These are phyloP conservation scores for Craterocephalus amniculus DNA, from an alignment of 2,797 vertebrate genomes.

Conservation along the genomic window DNA sequence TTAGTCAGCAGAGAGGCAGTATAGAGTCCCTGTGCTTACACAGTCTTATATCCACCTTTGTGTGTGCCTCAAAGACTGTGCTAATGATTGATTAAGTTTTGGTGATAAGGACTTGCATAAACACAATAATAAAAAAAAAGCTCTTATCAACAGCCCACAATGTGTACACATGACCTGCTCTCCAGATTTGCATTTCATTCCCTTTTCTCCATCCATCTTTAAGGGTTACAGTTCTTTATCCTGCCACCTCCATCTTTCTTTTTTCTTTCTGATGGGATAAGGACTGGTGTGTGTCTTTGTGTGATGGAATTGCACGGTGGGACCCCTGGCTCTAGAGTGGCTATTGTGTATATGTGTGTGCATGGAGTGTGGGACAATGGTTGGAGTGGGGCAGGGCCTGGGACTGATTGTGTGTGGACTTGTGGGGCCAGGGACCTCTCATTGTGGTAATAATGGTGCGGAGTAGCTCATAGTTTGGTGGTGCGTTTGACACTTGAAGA, in stretches of 20 bases:
- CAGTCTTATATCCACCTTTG: conserved; percentile 35
- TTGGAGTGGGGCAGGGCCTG: conserved; percentile 75
- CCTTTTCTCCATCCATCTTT: conserved; percentile 40
- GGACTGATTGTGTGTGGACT: conserved; percentile 75
- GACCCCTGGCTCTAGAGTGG: conserved; percentile 77
- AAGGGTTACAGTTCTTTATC: conserved; percentile 59
- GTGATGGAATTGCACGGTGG: conserved; percentile 70
- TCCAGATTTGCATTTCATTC: conserved; percentile 37
- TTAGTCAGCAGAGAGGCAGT: conserved; percentile 35
- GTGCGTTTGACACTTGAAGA: conserved; percentile 75
- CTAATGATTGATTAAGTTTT: conserved; percentile 62
- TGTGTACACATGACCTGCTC: conserved; percentile 22
- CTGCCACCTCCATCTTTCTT: conserved; percentile 50
- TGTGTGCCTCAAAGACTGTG: conserved; percentile 40
- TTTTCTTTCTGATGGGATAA: conserved; percentile 73
- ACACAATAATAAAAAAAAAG: conserved; percentile 33
- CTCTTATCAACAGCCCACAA: conserved; percentile 28
- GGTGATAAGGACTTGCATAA: conserved; percentile 42
- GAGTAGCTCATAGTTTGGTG: conserved; percentile 76
- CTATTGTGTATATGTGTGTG: conserved; percentile 71
- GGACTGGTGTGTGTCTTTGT: conserved; percentile 79
- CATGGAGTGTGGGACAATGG: conserved; percentile 75
- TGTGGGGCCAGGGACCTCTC: conserved; percentile 79
- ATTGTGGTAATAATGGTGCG: conserved; percentile 77
- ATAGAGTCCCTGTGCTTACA: conserved; percentile 14